Percentiles rank a stretch among this genome's conserved stretches.
These are phyloP conservation scores for Microcebus griseorufus DNA, from an alignment of 2,113 vertebrate genomes.

Conservation along the genomic window DNA sequence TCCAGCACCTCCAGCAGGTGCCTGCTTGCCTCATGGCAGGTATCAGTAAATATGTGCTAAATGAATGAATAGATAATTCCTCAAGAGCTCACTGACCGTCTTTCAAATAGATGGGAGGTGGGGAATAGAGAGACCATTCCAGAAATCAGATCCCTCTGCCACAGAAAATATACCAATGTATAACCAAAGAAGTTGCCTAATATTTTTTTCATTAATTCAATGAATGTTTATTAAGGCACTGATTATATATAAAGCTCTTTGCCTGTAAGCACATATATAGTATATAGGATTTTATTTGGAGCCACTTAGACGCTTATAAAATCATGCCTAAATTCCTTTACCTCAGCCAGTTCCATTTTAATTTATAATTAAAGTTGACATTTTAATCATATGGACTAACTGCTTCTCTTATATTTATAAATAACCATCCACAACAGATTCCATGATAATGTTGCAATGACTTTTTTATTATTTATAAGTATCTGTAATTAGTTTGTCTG, in stretches of 20 bases:
- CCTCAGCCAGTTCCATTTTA: background rate
- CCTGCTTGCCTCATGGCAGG: background rate
- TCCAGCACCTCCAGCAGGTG: background rate
- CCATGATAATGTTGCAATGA: background rate
- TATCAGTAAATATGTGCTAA: background rate
- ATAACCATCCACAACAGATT: background rate
- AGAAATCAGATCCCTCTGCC: background rate
- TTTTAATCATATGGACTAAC: background rate
- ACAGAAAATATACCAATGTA: background rate
- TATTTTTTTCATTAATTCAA: background rate
- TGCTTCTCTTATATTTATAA: conserved; percentile 26
- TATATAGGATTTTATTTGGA: background rate
- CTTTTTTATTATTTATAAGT: conserved; percentile 23
- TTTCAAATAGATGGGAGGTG: background rate
- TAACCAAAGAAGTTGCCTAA: background rate
- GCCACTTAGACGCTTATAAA: background rate
- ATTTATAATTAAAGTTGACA: conserved; percentile 8
- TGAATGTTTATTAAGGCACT: background rate
- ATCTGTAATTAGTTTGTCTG: conserved; percentile 17
- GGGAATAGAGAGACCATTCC: background rate
- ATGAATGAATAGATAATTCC: background rate
- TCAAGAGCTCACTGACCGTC: background rate
- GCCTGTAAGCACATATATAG: background rate
- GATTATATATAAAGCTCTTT: background rate
- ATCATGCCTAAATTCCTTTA: background rate